A percentile compares a stretch with the other conserved stretches of the same genome.
Conservation (phyloP, 2,888 invertebrate species). For the Campoplex nolae region DNA sequence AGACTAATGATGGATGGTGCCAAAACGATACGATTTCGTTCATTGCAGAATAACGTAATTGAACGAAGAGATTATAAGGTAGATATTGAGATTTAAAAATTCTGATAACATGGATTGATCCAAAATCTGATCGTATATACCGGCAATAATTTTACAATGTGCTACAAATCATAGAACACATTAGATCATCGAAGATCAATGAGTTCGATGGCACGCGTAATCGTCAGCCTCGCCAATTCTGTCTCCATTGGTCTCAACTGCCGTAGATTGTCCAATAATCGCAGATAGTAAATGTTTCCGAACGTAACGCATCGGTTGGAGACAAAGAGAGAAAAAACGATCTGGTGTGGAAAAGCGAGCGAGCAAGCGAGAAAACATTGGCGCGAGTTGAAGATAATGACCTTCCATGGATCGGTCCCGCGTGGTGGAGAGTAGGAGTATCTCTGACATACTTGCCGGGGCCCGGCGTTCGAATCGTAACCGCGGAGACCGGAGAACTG, state of each 20-base stretch:
- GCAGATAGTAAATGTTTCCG: background rate
- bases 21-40: background rate
- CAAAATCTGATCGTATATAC: no score
- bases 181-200: background rate
- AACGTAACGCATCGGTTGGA: constrained; percentile 52
- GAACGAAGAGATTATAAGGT: background rate
- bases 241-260: background rate
- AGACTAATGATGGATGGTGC: background rate
- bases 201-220: constrained; percentile 18
- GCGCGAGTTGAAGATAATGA: constrained; percentile 80
- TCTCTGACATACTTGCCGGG: constrained; percentile 83
- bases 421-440: constrained; percentile 82
- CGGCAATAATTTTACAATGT: no score
- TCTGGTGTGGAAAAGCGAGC: constrained; percentile 6
- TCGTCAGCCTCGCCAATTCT: constrained; percentile 17
- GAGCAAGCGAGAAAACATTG: constrained; percentile 56
- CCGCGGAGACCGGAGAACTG: constrained; percentile 75
- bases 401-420: constrained; percentile 80
- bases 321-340: constrained; percentile 6
- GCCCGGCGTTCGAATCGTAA: constrained; percentile 80
- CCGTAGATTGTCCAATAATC: constrained; percentile 19
- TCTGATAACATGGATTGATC: background rate
- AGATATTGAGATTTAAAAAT: background rate
- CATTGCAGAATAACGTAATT: background rate
- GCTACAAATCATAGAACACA: background rate